Percentiles rank a stretch among this genome's conserved stretches.
Conservation (phyloP, 2,888 invertebrate species). For the Criorhina ranunculi region DNA sequence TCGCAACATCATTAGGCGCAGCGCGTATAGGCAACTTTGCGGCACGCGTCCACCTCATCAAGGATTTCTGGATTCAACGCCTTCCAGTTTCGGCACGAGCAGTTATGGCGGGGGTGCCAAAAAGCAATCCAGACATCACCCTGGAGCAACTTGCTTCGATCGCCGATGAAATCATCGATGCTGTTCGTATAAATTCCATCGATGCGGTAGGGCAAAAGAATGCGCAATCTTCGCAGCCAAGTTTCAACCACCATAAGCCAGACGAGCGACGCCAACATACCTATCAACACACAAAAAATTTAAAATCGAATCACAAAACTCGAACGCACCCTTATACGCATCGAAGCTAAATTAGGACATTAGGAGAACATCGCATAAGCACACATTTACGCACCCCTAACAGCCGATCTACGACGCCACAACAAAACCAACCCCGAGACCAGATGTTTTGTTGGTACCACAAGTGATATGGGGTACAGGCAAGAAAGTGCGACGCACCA, state of each 20-base stretch:
- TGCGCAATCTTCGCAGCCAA: too few relatives aligned
- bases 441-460: slow-evolving; percentile 23
- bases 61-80: slow-evolving; percentile 42
- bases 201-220: too few relatives aligned
- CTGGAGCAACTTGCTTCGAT: too few relatives aligned
- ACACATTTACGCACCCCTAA: slow-evolving; percentile 30
- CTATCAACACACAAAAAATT: too few relatives aligned
- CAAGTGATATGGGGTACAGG: not conserved
- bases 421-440: not conserved
- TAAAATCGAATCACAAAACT: too few relatives aligned
- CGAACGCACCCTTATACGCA: too few relatives aligned
- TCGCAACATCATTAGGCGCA: slow-evolving; percentile 9
- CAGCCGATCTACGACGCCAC: slow-evolving; percentile 34
- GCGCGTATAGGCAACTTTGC: slow-evolving; percentile 45
- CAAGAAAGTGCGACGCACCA: too few relatives aligned
- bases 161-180: too few relatives aligned
- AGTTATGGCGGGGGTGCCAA: not conserved
- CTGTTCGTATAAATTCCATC: too few relatives aligned
- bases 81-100: slow-evolving; percentile 33
- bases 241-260: too few relatives aligned
- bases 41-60: slow-evolving; percentile 43
- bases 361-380: slow-evolving; percentile 9
- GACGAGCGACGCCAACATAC: too few relatives aligned
- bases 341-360: not conserved
- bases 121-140: too few relatives aligned